Base-by-base conservation (phyloP, 1,140 invertebrate genomes). In the Phocides pigmalion region DNA sequence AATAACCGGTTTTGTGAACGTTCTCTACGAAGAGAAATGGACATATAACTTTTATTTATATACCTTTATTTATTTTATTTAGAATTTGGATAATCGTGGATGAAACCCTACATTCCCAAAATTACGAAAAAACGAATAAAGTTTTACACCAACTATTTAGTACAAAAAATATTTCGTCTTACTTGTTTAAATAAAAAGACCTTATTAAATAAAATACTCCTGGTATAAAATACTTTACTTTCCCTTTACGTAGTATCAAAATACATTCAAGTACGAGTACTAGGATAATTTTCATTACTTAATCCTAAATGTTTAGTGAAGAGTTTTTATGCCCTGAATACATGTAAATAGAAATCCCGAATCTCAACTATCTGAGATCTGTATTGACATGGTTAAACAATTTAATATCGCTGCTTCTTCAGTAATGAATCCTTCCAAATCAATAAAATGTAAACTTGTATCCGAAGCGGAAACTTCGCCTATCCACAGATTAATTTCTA, bases 391-490 rank as follows among this genome's bases (percentile, higher is more conserved):
- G 17, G 19, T 15, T 20, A 46, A 5, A 46, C 44, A 32, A 50
- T 50, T 32, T 16, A 25, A 32, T 50, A 39, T 32, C 17, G 15
- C 15, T 47, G 16, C 47, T 12, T 35, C 42, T 14, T n/a, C 4
- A 15, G 37, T 25, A 59, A 59, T 35, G 25, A 47, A 47, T 59
- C 42, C 42, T 20, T 20, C 25, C 25, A 47, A 59, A 59, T 59
- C 25, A 46, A 59, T 42, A 47, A 59, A 59, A 59, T 15, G 42
- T 20, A 59, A 59, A 59, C 56, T 59, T 47, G 42, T 59, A 59
- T 59, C 56, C 16, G 42, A 47, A 59, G 28, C 42, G 42, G 56
- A 35, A 59, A 59, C 56, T 59, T 59, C 16, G 25, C 42, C 37
- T 35, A 35, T 19, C 42, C 25, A 16, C 41, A 35, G 56, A 59